Evolutionary conservation across 2,888 invertebrate species (phyloP).

Genomic region (Microchrysa polita): DNA sequence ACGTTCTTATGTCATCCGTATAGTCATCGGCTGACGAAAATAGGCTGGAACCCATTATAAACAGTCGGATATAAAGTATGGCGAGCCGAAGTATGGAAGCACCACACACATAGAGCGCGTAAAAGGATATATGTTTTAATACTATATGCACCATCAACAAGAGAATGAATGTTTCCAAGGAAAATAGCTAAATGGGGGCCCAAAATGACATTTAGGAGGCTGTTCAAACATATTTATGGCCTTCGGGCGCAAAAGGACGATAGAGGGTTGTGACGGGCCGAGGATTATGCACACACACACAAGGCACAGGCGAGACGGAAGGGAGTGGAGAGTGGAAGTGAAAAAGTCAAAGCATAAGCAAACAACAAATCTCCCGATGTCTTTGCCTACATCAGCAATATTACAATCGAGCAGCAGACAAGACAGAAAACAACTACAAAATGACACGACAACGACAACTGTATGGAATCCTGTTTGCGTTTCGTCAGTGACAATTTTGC

Average conservation of each 20-base stretch:
- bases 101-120: no score
- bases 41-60: constrained; percentile 21
- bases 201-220: constrained; percentile 50
- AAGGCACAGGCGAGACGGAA: no score
- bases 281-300: no score
- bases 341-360: constrained; percentile 34
- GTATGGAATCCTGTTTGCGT: constrained; percentile 33
- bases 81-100: neutral
- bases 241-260: constrained; percentile 42
- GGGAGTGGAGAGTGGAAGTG: neutral
- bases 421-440: constrained; percentile 17
- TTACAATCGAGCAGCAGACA: constrained; percentile 42
- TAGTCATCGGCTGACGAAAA: neutral
- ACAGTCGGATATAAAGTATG: neutral
- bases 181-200: constrained; percentile 50
- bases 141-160: constrained; percentile 42
- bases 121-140: constrained; percentile 40
- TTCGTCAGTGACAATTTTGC: constrained; percentile 18
- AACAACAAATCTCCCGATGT: constrained; percentile 37
- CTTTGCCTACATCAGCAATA: constrained; percentile 50
- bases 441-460: constrained; percentile 1
- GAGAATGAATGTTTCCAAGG: constrained; percentile 42
- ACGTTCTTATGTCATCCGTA: constrained; percentile 6
- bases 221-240: constrained; percentile 51
- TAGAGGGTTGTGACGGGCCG: constrained; percentile 27